Percentiles rank a stretch among this genome's conserved stretches.
Conservation (phyloP, 2,113 vertebrate species). For the Leptosomus discolor region DNA sequence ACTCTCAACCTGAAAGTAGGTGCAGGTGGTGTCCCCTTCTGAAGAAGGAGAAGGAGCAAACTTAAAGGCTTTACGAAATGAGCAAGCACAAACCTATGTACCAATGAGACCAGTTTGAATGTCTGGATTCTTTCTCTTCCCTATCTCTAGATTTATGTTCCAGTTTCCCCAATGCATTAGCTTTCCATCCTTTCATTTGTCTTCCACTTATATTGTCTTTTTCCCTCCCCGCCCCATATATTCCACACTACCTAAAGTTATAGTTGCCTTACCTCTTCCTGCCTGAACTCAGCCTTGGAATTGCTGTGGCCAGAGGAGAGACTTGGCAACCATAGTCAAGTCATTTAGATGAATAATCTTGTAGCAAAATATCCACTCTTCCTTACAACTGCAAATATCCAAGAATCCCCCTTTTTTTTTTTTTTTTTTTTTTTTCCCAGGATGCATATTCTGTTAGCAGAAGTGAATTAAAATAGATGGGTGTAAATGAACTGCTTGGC, state of each 20-base stretch:
- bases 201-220: not conserved
- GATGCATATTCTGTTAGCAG: not conserved
- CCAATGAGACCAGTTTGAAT: not conserved
- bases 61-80: not conserved
- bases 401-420: not conserved
- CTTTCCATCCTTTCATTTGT: not conserved
- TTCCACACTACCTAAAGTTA: not conserved
- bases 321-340: not conserved
- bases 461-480: not conserved
- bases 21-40: not conserved
- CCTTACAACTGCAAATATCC: not conserved
- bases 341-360: not conserved
- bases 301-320: not conserved
- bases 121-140: not conserved
- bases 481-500: not conserved
- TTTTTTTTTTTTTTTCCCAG: not conserved
- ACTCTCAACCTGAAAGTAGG: not conserved
- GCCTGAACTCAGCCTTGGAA: not conserved
- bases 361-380: not conserved
- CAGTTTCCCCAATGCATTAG: not conserved
- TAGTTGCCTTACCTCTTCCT: not conserved
- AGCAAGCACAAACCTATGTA: not conserved
- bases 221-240: fast-evolving
- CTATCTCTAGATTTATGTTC: not conserved
- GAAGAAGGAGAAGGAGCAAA: not conserved